Percentiles rank a stretch among this genome's conserved stretches.
These are phyloP conservation scores for Drosophila truncata DNA, from an alignment of 1,140 invertebrate genomes.

Conservation along the genomic window DNA sequence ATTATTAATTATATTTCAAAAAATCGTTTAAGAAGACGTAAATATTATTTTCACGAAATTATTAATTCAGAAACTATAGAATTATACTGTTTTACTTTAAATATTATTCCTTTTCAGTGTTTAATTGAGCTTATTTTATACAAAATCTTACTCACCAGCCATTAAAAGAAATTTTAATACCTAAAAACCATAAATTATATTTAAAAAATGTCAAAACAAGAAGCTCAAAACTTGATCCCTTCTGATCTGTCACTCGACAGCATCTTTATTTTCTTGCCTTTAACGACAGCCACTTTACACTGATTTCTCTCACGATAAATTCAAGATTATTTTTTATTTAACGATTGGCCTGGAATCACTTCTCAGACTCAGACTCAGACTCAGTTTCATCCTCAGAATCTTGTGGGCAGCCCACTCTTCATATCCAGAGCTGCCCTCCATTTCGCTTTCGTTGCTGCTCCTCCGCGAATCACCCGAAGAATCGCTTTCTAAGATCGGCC, in stretches of 20 bases:
- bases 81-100: no score
- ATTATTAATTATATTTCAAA: no score
- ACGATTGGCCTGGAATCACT: slow-evolving; percentile 47
- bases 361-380: slow-evolving; percentile 34
- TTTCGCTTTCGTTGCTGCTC: slow-evolving; percentile 59
- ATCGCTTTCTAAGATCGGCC: slow-evolving; percentile 61
- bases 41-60: no score
- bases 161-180: background rate
- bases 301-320: slow-evolving; percentile 55
- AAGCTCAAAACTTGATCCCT: background rate
- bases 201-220: background rate
- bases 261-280: slow-evolving; percentile 2
- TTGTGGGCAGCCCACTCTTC: slow-evolving; percentile 4
- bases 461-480: slow-evolving; percentile 5
- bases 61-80: no score
- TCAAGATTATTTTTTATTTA: slow-evolving; percentile 28
- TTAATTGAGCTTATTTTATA: background rate
- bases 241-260: background rate
- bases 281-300: slow-evolving; percentile 7
- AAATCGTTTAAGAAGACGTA: no score
- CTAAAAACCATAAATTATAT: background rate
- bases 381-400: slow-evolving; percentile 28
- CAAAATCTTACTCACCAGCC: background rate
- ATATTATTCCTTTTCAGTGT: background rate
- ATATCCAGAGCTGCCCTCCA: slow-evolving; percentile 14